These are phyloP conservation scores for Gouania willdenowi DNA, from an alignment of 2,797 vertebrate species.

Conservation along the genomic window DNA sequence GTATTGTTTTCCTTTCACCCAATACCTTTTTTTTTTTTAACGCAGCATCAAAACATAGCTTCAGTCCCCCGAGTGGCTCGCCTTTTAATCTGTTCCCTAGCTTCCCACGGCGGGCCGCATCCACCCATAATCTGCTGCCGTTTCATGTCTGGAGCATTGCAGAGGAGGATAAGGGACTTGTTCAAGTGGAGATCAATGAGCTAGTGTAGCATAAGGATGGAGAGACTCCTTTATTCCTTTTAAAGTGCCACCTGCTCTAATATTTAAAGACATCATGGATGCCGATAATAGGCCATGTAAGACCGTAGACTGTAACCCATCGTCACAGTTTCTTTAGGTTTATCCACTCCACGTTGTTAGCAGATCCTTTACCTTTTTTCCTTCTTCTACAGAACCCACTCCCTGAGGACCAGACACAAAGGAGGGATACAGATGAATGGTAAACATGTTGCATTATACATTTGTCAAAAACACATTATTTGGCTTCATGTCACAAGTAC, in stretches of 20 bases:
- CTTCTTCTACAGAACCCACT: slow-evolving; percentile 36
- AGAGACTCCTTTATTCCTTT: slow-evolving; percentile 35
- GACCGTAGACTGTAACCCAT: slow-evolving; percentile 2
- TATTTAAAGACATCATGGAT: slow-evolving; percentile 24
- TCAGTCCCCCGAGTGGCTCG: slow-evolving; percentile 55
- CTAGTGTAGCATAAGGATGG: slow-evolving; percentile 56
- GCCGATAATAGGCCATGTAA: neutral
- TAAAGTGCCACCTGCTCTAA: slow-evolving; percentile 41
- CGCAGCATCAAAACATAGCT: slow-evolving; percentile 69
- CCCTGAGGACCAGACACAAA: slow-evolving; percentile 33
- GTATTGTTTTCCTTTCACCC: slow-evolving; percentile 43
- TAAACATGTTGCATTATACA: slow-evolving; percentile 69
- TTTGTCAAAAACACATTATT: slow-evolving; percentile 63
- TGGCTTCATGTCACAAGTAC: slow-evolving; percentile 63
- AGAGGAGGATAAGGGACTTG: slow-evolving; percentile 69
- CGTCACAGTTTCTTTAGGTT: too few relatives aligned
- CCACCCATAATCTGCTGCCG: slow-evolving; percentile 69
- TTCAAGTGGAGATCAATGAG: slow-evolving; percentile 70
- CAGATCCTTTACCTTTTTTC: slow-evolving; percentile 1
- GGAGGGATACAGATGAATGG: slow-evolving; percentile 26
- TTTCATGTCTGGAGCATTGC: slow-evolving; percentile 65
- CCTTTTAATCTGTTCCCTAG: slow-evolving; percentile 66
- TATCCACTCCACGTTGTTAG: slow-evolving; percentile 15
- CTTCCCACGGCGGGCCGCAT: slow-evolving; percentile 68
- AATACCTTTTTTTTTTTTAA: slow-evolving; percentile 58